A percentile compares a stretch with the other conserved stretches of the same genome.
phyloP scores from a whole-genome alignment of 2,113 vertebrate genomes.

The Cephalopholis sonnerati region DNA sequence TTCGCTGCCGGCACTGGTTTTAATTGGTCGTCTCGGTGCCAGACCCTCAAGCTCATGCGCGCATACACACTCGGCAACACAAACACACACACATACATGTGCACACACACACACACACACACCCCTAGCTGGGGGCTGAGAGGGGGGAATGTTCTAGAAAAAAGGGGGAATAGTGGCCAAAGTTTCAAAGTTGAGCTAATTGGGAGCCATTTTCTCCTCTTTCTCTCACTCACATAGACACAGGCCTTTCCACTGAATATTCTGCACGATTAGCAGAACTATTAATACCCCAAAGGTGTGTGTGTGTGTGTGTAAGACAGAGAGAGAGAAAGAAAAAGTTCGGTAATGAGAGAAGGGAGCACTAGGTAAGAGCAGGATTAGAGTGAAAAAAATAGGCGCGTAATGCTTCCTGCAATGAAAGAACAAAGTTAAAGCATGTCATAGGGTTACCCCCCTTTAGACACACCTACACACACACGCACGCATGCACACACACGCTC shows the following conservation, averaged over 20 bases:
- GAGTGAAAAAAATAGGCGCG: not conserved
- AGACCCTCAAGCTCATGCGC: conserved; percentile 74
- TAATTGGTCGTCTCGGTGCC: conserved; percentile 79
- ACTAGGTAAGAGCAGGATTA: not conserved
- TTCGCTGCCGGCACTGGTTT: conserved; percentile 78
- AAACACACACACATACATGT: conserved; percentile 6
- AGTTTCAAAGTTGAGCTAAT: conserved; percentile 76
- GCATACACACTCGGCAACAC: conserved; percentile 17
- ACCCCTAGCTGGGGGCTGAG: conserved; percentile 56
- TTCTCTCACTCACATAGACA: conserved; percentile 23
- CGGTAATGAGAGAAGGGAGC: not conserved
- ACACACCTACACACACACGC: conserved; percentile 35
- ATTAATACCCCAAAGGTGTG: conserved; percentile 45
- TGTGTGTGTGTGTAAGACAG: not conserved
- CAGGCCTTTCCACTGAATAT: conserved; percentile 29
- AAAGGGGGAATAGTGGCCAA: conserved; percentile 59
- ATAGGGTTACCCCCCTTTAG: conserved; percentile 50
- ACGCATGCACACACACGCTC: conserved; percentile 24
- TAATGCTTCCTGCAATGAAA: conserved; percentile 35
- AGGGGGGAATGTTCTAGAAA: conserved; percentile 51
- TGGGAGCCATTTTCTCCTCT: conserved; percentile 66
- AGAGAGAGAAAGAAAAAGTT: conserved; percentile 1
- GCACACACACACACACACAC: conserved; percentile 40
- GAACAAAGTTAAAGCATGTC: conserved; percentile 32
- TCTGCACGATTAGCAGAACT: conserved; percentile 61